Conservation (phyloP, 2,797 vertebrate genomes). For the Emydoidea blandingii region DNA sequence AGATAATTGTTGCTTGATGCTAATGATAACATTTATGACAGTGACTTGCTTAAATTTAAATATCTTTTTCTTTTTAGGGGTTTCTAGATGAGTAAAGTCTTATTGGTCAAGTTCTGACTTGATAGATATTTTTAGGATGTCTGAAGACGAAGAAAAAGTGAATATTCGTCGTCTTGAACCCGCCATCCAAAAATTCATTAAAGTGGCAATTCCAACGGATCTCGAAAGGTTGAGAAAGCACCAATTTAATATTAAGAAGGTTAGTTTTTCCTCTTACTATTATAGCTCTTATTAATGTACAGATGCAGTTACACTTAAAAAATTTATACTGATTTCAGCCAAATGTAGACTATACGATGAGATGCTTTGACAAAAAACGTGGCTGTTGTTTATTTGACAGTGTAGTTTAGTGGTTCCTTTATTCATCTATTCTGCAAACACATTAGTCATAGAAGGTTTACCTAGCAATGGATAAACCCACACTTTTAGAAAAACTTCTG, state of each 20-base stretch:
- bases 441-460: not conserved
- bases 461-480: not conserved
- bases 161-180: constrained; percentile 92
- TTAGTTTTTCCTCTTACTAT: constrained; percentile 67
- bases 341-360: constrained; percentile 25
- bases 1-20: too few relatives aligned
- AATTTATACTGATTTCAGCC: not conserved
- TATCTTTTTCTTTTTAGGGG: constrained; percentile 58
- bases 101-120: constrained; percentile 44
- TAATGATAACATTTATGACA: too few relatives aligned
- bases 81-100: constrained; percentile 59
- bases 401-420: not conserved
- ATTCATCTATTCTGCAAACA: not conserved
- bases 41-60: constrained; percentile 7
- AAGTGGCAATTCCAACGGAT: constrained; percentile 97
- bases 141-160: constrained; percentile 90
- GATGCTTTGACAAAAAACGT: constrained; percentile 31
- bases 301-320: constrained; percentile 1
- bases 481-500: not conserved
- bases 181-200: constrained; percentile 95
- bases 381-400: not conserved
- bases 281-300: not conserved
- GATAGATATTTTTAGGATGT: constrained; percentile 84
- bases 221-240: constrained; percentile 95
- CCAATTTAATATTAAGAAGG: constrained; percentile 98